Percentiles rank a stretch among this genome's conserved stretches.
Conservation (phyloP, 2,113 vertebrate species). For the Gulo gulo region DNA sequence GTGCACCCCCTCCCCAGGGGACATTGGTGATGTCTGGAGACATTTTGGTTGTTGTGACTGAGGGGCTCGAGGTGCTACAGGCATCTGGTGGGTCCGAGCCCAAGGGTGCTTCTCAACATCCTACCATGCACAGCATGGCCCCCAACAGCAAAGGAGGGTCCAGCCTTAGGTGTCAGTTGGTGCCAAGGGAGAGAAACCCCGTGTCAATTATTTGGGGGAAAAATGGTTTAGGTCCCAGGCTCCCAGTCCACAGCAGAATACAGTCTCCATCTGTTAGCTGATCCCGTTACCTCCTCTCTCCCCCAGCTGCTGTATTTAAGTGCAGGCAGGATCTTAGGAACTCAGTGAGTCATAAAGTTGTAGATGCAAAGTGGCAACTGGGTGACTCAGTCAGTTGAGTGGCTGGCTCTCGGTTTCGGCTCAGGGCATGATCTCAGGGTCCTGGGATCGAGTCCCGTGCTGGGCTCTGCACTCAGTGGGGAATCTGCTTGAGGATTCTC, state of each 20-base stretch:
- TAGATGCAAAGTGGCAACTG: background rate
- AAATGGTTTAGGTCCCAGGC: background rate
- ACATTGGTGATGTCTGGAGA: background rate
- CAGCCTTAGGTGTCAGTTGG: background rate
- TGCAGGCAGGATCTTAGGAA: background rate
- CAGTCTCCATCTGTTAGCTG: background rate
- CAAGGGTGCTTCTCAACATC: background rate
- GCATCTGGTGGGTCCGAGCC: background rate
- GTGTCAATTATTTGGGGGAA: background rate
- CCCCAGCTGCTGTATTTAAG: background rate
- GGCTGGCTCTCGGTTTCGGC: background rate
- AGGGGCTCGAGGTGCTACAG: background rate
- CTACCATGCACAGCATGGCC: rapidly evolving
- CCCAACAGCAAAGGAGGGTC: background rate
- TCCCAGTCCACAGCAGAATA: background rate
- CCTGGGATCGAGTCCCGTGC: background rate
- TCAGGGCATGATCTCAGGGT: background rate
- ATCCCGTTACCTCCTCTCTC: background rate
- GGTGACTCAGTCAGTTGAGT: background rate
- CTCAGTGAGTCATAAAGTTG: background rate
- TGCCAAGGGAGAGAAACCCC: background rate
- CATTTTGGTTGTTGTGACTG: background rate
- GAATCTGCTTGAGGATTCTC: background rate
- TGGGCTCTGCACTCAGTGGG: background rate
- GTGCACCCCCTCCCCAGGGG: background rate